Conservation (phyloP, 2,888 invertebrate species). For the Eledona agricola region DNA sequence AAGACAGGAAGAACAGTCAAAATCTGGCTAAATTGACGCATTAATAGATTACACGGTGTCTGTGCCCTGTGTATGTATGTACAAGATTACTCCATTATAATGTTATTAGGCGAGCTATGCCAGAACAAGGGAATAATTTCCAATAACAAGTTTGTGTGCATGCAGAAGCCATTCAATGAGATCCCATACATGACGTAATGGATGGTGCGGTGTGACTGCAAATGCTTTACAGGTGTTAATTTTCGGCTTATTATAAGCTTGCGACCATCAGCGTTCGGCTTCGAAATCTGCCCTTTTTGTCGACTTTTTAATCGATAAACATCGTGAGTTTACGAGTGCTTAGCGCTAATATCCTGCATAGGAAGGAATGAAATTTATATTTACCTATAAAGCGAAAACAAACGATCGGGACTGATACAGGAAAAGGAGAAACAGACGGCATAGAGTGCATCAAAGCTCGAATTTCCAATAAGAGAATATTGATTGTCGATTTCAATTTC, state of each 20-base stretch:
- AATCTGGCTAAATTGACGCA: slow-evolving; percentile 9
- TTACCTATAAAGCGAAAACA: too few relatives aligned
- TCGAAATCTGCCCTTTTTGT: too few relatives aligned
- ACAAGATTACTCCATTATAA: slow-evolving; percentile 30
- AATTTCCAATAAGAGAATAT: too few relatives aligned
- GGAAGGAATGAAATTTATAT: slow-evolving; percentile 11
- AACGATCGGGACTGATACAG: too few relatives aligned
- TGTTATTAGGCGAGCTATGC: slow-evolving; percentile 14
- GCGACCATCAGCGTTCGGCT: too few relatives aligned
- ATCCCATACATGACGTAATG: slow-evolving; percentile 13
- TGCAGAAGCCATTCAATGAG: slow-evolving; percentile 4
- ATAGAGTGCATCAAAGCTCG: too few relatives aligned
- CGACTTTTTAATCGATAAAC: slow-evolving; percentile 11
- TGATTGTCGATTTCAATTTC: slow-evolving; percentile 57
- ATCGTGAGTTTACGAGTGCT: slow-evolving; percentile 4
- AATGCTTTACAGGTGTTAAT: slow-evolving; percentile 22
- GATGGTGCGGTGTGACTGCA: neutral
- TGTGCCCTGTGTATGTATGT: slow-evolving; percentile 14
- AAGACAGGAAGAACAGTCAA: slow-evolving; percentile 1
- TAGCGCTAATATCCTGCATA: slow-evolving; percentile 2
- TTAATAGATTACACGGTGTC: slow-evolving; percentile 22
- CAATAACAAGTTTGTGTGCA: slow-evolving; percentile 22
- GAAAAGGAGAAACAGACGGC: too few relatives aligned
- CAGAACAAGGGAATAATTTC: slow-evolving; percentile 26
- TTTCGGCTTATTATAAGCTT: slow-evolving; percentile 15